A percentile compares a stretch with the other conserved stretches of the same genome.
Evolutionary conservation across 2,888 invertebrate species (phyloP).

Genomic region (Ennomos fuscantarius): DNA sequence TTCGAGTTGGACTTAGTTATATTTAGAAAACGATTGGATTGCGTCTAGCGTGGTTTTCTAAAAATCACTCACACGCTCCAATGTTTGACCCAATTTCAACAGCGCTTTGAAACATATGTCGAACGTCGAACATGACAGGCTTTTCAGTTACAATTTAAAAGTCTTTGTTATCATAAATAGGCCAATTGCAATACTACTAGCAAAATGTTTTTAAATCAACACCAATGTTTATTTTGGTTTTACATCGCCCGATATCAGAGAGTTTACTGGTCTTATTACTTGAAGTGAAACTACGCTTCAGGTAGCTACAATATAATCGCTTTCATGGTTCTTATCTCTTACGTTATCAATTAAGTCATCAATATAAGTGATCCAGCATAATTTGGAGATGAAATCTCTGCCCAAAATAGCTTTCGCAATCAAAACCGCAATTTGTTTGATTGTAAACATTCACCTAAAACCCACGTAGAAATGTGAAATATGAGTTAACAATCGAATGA

Average conservation of each 20-base stretch:
- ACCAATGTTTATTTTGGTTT: slow-evolving; percentile 35
- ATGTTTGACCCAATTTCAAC: slow-evolving; percentile 64
- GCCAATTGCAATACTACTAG: slow-evolving; percentile 10
- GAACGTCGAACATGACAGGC: slow-evolving; percentile 38
- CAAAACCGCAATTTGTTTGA: slow-evolving; percentile 31
- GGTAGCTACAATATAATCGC: slow-evolving; percentile 26
- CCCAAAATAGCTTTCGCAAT: slow-evolving; percentile 32
- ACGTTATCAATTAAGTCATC: slow-evolving; percentile 20
- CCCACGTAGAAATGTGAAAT: slow-evolving; percentile 34
- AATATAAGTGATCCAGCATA: slow-evolving; percentile 18
- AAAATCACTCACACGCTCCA: slow-evolving; percentile 59
- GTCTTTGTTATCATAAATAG: slow-evolving; percentile 26
- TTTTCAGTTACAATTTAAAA: slow-evolving; percentile 30
- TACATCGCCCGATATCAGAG: slow-evolving; percentile 35
- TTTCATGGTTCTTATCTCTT: slow-evolving; percentile 33
- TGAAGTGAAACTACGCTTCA: slow-evolving; percentile 31
- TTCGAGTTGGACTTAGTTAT: slow-evolving; percentile 14
- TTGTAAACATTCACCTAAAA: slow-evolving; percentile 36
- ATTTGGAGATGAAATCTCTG: slow-evolving; percentile 25
- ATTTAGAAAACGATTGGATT: slow-evolving; percentile 39
- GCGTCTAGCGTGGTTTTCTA: slow-evolving; percentile 41
- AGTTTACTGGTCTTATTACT: slow-evolving; percentile 36
- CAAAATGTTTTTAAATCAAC: slow-evolving; percentile 5
- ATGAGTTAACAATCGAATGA: slow-evolving; percentile 31
- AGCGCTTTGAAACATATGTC: slow-evolving; percentile 61